Evolutionary conservation across 2,797 vertebrate species (phyloP).

Genomic region (Trichosurus vulpecula): DNA sequence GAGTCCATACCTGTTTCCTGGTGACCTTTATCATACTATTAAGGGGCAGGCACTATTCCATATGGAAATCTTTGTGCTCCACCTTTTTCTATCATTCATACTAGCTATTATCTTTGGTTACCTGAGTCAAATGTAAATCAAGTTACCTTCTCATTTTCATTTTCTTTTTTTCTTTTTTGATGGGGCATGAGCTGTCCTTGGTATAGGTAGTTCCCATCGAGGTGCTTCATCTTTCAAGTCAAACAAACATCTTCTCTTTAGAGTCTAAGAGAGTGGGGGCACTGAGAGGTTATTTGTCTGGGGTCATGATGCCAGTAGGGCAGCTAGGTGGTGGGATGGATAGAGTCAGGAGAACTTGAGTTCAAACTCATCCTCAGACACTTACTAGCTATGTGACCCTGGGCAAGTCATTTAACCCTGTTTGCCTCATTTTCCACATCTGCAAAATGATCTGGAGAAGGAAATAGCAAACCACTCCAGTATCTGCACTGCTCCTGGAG

Average conservation of each 20-base stretch:
- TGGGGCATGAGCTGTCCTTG: background rate
- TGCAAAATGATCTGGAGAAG: no score
- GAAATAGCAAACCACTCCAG: no score
- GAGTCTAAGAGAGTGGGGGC: background rate
- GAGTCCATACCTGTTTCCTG: background rate
- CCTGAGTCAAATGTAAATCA: conserved; percentile 42
- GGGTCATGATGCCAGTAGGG: background rate
- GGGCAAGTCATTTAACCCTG: no score
- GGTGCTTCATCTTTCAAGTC: background rate
- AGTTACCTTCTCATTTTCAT: conserved; percentile 5
- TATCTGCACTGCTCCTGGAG: background rate
- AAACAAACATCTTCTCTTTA: background rate
- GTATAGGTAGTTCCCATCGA: background rate
- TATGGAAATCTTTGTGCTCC: conserved; percentile 20
- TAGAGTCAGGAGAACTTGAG: background rate
- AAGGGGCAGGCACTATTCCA: background rate
- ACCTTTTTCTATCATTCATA: conserved; percentile 18
- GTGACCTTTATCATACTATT: background rate
- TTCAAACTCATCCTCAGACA: background rate
- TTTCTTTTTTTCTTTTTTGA: conserved; percentile 9
- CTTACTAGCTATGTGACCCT: background rate
- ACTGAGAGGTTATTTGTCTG: background rate
- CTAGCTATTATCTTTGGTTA: conserved; percentile 36
- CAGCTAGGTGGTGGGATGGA: background rate
- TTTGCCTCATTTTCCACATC: no score